phyloP scores from a whole-genome alignment of 1,140 invertebrate genomes.

The Calliopsis andreniformis region DNA sequence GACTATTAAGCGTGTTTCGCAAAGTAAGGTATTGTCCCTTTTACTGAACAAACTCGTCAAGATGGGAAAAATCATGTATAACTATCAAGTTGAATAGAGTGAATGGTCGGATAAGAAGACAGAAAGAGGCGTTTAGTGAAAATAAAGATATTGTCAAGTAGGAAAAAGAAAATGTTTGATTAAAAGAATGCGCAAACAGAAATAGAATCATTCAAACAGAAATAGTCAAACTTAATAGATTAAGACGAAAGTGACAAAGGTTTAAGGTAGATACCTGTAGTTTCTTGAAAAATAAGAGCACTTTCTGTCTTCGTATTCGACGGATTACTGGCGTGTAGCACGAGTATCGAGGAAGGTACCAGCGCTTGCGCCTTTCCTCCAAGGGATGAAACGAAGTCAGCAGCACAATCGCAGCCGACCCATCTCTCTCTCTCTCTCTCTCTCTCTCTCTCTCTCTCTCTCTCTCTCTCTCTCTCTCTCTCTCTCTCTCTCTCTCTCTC shows the following conservation, averaged over 20 bases:
- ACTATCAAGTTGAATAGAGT: too few relatives aligned
- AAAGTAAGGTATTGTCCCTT: too few relatives aligned
- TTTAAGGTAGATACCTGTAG: constrained; percentile 28
- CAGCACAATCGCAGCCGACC: constrained; percentile 44
- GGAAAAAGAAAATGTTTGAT: too few relatives aligned
- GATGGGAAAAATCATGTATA: too few relatives aligned
- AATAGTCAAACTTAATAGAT: background rate
- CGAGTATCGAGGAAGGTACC: constrained; percentile 56
- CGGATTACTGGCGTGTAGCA: constrained; percentile 75
- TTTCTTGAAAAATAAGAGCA: constrained; percentile 48
- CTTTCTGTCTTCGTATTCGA: constrained; percentile 73
- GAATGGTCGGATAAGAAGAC: too few relatives aligned
- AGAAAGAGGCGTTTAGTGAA: too few relatives aligned
- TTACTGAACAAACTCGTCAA: too few relatives aligned
- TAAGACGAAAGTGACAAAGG: background rate
- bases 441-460: background rate
- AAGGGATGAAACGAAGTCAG: constrained; percentile 10
- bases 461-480: background rate
- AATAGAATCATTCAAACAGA: too few relatives aligned
- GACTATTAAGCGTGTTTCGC: too few relatives aligned
- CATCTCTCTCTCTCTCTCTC: constrained; percentile 13
- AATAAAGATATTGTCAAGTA: too few relatives aligned
- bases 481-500: background rate
- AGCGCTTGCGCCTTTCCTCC: constrained; percentile 57
- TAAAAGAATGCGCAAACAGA: too few relatives aligned